Evolutionary conservation across 2,113 vertebrate species (phyloP).

Genomic region (Picathartes gymnocephalus): DNA sequence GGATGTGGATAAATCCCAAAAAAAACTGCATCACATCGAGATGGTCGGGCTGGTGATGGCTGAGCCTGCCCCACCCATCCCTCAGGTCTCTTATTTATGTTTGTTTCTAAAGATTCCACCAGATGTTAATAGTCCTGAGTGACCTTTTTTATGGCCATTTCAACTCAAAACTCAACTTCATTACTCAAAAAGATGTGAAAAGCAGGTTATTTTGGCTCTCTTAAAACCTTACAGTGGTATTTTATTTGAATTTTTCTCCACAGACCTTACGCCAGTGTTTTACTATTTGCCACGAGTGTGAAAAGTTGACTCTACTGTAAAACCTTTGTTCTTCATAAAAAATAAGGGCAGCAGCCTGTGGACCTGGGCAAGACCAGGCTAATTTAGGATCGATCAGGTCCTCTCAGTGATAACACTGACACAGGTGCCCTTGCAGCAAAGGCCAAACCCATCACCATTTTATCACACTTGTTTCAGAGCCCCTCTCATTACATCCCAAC

Average conservation of each 20-base stretch:
- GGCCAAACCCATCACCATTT: conserved; percentile 1
- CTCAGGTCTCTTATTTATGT: background rate
- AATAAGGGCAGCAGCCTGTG: background rate
- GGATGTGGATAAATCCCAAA: background rate
- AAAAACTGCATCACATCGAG: fast-evolving
- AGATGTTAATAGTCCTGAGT: background rate
- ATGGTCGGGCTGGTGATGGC: fast-evolving
- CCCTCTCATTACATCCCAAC: background rate
- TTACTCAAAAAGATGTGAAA: background rate
- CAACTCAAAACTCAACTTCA: background rate
- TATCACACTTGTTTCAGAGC: background rate
- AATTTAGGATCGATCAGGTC: background rate
- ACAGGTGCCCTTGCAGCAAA: background rate
- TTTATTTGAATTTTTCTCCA: background rate
- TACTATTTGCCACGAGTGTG: background rate
- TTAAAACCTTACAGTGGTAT: background rate
- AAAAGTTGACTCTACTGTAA: background rate
- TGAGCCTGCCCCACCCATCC: background rate
- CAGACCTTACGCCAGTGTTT: background rate
- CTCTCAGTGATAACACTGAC: background rate
- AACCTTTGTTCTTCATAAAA: background rate
- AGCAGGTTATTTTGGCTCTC: background rate
- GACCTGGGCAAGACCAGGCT: background rate
- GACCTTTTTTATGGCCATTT: background rate
- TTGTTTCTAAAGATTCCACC: background rate